These are phyloP conservation scores for Dynastes grantii DNA, from an alignment of 2,888 invertebrate species.

Conservation along the genomic window DNA sequence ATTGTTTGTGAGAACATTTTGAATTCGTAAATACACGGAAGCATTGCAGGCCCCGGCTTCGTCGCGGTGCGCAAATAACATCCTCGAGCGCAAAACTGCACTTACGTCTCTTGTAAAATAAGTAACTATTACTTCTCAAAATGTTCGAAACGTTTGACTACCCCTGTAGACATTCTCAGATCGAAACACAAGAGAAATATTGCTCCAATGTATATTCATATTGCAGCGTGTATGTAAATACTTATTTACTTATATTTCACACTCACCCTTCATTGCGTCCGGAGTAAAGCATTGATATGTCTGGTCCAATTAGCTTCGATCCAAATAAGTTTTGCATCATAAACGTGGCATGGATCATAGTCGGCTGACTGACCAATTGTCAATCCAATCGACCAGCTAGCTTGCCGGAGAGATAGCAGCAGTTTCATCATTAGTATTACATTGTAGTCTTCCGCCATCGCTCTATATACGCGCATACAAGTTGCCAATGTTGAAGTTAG, in stretches of 20 bases:
- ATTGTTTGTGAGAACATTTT: too few species aligned
- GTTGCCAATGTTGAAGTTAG: too few species aligned
- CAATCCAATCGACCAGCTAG: too few species aligned
- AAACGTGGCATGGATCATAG: background rate
- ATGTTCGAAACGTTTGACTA: too few species aligned
- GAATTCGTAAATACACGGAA: too few species aligned
- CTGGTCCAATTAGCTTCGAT: conserved; percentile 49
- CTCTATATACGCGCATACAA: too few species aligned
- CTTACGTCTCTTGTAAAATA: too few species aligned
- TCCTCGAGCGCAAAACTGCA: too few species aligned
- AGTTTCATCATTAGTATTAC: background rate
- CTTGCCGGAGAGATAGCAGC: background rate
- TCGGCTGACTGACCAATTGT: background rate
- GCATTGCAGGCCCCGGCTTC: too few species aligned
- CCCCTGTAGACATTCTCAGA: background rate
- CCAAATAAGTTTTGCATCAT: conserved; percentile 31
- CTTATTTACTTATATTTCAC: conserved; percentile 46
- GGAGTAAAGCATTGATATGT: conserved; percentile 50
- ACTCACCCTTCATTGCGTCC: conserved; percentile 37
- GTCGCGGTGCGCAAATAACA: too few species aligned
- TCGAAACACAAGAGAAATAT: background rate
- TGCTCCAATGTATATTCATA: background rate
- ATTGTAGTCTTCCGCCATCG: background rate
- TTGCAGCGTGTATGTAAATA: conserved; percentile 26
- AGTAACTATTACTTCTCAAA: too few species aligned